These are phyloP conservation scores for Dasyprocta punctata DNA, from an alignment of 2,113 vertebrate species.

Conservation along the genomic window DNA sequence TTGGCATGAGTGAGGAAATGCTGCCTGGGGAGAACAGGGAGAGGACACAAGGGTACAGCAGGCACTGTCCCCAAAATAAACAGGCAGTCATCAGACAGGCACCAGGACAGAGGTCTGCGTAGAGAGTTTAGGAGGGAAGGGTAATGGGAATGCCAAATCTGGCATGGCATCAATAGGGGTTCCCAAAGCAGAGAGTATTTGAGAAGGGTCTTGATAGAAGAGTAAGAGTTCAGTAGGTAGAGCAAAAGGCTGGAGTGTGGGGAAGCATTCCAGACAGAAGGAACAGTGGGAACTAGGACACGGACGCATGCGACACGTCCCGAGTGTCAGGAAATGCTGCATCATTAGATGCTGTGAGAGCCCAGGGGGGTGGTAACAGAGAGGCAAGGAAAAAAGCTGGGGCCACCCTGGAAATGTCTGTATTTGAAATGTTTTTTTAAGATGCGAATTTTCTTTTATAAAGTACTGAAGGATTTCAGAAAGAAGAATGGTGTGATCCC, in stretches of 20 bases:
- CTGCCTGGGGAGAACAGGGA: not conserved
- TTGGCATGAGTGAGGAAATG: slow-evolving; percentile 14
- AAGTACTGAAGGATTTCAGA: not conserved
- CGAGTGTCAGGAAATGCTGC: not conserved
- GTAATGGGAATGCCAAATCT: not conserved
- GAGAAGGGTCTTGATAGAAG: not conserved
- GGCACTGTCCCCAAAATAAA: not conserved
- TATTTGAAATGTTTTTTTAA: not conserved
- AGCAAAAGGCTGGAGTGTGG: not conserved
- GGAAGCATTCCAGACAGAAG: not conserved
- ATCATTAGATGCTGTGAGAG: not conserved
- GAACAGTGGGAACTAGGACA: not conserved
- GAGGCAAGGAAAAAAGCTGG: not conserved
- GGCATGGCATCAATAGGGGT: not conserved
- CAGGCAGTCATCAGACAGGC: not conserved
- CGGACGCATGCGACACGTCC: not conserved
- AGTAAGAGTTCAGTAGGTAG: not conserved
- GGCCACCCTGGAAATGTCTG: not conserved
- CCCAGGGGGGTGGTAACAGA: not conserved
- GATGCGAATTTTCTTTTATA: not conserved
- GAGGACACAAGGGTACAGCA: not conserved
- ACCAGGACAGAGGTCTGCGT: not conserved
- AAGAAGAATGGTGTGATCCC: not conserved
- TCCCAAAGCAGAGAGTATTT: not conserved
- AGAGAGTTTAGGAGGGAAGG: not conserved